Evolutionary conservation across 2,888 invertebrate genomes (phyloP).

Genomic region (Antitype chi): DNA sequence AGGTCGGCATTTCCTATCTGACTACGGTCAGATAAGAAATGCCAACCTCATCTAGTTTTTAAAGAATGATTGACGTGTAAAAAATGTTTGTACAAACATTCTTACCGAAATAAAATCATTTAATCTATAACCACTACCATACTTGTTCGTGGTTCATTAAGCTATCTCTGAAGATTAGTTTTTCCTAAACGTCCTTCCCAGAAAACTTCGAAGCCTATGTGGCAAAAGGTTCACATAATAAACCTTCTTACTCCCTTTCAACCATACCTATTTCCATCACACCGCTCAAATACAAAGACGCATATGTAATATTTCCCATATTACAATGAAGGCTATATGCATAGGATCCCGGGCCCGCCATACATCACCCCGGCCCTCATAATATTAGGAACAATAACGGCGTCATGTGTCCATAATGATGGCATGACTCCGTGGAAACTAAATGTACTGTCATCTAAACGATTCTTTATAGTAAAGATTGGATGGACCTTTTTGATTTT

Average conservation of each 20-base stretch:
- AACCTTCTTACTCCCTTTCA: neutral
- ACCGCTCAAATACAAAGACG: slow-evolving; percentile 38
- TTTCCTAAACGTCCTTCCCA: too few relatives aligned
- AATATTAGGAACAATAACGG: slow-evolving; percentile 59
- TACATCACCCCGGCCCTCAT: slow-evolving; percentile 59
- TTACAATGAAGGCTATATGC: slow-evolving; percentile 56
- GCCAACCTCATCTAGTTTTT: too few relatives aligned
- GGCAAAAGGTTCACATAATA: neutral
- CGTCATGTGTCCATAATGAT: slow-evolving; percentile 64
- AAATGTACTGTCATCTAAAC: slow-evolving; percentile 58
- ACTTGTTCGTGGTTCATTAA: neutral
- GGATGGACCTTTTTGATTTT: slow-evolving; percentile 19
- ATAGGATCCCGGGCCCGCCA: slow-evolving; percentile 47
- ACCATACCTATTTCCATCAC: slow-evolving; percentile 33
- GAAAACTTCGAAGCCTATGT: neutral
- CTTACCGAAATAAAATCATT: too few relatives aligned
- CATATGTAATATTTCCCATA: slow-evolving; percentile 53
- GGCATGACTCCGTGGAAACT: slow-evolving; percentile 56
- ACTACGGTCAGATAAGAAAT: too few relatives aligned
- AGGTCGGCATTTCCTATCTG: too few relatives aligned
- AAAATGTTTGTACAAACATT: too few relatives aligned
- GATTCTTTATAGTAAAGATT: slow-evolving; percentile 28
- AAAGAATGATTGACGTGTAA: too few relatives aligned
- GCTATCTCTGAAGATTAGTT: neutral
- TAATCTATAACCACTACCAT: too few relatives aligned